Percentiles rank a stretch among this genome's conserved stretches.
These are phyloP conservation scores for Phalacrocorax brasilianus DNA, from an alignment of 2,113 vertebrate genomes.

Conservation along the genomic window DNA sequence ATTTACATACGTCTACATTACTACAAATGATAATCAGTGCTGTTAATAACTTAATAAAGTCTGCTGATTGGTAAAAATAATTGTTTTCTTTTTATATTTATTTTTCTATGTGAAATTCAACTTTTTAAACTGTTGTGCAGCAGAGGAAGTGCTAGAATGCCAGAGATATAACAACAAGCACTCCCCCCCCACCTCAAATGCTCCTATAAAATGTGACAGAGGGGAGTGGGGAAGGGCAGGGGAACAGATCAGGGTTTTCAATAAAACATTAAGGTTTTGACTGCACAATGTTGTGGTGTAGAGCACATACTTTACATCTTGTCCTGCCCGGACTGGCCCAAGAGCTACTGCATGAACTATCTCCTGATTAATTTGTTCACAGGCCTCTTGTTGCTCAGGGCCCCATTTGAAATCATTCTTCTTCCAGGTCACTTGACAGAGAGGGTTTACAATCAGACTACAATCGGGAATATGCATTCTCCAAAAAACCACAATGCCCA, in stretches of 20 bases:
- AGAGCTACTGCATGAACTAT: too few species aligned
- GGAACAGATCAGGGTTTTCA: background rate
- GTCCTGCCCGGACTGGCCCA: too few species aligned
- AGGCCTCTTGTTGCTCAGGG: too few species aligned
- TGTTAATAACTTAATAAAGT: conserved; percentile 59
- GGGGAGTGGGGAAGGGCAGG: background rate
- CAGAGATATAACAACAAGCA: background rate
- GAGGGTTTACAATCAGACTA: too few species aligned
- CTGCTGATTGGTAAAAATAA: conserved; percentile 63
- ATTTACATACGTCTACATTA: conserved; percentile 43
- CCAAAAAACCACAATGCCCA: too few species aligned
- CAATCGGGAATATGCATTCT: too few species aligned
- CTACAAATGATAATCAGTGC: conserved; percentile 50
- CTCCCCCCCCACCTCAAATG: background rate
- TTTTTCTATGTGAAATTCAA: background rate
- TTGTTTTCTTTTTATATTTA: background rate
- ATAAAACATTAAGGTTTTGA: background rate
- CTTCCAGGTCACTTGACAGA: too few species aligned
- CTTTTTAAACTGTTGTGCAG: background rate
- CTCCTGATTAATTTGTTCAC: too few species aligned
- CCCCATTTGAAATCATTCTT: too few species aligned
- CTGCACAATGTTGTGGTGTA: background rate
- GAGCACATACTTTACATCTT: too few species aligned
- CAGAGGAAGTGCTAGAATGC: background rate
- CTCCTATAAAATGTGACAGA: background rate